Evolutionary conservation across 2,113 vertebrate genomes (phyloP).

Genomic region (Elephantulus edwardii): DNA sequence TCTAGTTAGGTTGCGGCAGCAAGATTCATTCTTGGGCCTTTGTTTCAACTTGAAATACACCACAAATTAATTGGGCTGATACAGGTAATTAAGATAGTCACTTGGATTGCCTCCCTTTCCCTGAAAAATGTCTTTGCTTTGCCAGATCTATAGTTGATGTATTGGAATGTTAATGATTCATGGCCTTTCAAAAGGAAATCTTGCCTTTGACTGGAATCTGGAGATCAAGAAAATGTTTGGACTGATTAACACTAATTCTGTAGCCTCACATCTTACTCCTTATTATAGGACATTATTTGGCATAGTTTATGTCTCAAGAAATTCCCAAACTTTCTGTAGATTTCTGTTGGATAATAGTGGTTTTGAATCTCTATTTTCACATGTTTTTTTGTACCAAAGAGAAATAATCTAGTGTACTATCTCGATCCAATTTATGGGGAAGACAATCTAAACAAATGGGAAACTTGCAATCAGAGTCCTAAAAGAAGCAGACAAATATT

Average conservation of each 20-base stretch:
- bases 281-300: neutral
- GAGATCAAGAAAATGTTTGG: conserved; percentile 45
- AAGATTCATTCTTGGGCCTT: conserved; percentile 62
- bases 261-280: neutral
- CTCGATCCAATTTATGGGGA: neutral
- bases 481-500: neutral
- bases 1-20: conserved; percentile 45
- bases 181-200: conserved; percentile 14
- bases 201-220: conserved; percentile 52
- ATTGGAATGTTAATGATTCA: conserved; percentile 67
- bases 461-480: neutral
- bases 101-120: conserved; percentile 32
- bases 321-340: neutral
- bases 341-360: neutral
- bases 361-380: conserved; percentile 5
- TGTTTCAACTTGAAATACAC: conserved; percentile 74
- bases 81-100: conserved; percentile 65
- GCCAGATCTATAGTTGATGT: conserved; percentile 50
- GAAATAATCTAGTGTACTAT: neutral
- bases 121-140: conserved; percentile 51
- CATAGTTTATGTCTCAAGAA: neutral
- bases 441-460: neutral
- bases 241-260: neutral
- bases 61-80: conserved; percentile 72
- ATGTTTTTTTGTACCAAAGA: neutral